A percentile compares a stretch with the other conserved stretches of the same genome.
These are phyloP conservation scores for Grus americana DNA, from an alignment of 2,113 vertebrate species.

Conservation along the genomic window DNA sequence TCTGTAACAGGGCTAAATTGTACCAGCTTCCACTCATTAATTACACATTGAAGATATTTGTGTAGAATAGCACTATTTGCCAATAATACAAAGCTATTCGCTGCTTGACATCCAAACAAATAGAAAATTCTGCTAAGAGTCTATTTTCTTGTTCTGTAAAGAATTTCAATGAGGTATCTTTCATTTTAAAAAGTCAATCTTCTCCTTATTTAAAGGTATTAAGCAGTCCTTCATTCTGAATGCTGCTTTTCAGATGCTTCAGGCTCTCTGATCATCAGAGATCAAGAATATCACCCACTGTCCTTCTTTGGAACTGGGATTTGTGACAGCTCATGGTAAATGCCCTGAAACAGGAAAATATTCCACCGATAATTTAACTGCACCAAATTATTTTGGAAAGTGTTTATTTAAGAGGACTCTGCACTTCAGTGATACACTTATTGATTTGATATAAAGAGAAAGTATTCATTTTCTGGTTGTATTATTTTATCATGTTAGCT, in stretches of 20 bases:
- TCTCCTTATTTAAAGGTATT: background rate
- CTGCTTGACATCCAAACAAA: background rate
- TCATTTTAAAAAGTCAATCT: conserved; percentile 18
- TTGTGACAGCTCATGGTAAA: conserved; percentile 10
- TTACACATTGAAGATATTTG: background rate
- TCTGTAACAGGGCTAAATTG: background rate
- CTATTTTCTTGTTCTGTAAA: background rate
- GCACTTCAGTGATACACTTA: background rate
- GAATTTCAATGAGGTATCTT: background rate
- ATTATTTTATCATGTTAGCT: conserved; percentile 31
- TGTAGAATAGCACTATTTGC: background rate
- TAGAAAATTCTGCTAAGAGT: background rate
- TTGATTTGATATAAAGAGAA: conserved; percentile 7
- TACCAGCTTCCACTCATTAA: background rate
- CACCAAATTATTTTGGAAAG: background rate
- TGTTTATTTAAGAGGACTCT: conserved; percentile 1
- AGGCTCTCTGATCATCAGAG: conserved; percentile 5
- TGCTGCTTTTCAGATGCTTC: conserved; percentile 22
- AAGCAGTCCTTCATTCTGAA: background rate
- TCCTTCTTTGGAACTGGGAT: background rate
- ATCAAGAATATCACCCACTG: background rate
- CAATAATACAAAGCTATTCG: background rate
- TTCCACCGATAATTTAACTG: conserved; percentile 13
- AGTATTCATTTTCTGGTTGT: conserved; percentile 29
- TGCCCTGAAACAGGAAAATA: conserved; percentile 11